These are phyloP conservation scores for Nysson spinosus DNA, from an alignment of 2,888 invertebrate species.

Conservation along the genomic window DNA sequence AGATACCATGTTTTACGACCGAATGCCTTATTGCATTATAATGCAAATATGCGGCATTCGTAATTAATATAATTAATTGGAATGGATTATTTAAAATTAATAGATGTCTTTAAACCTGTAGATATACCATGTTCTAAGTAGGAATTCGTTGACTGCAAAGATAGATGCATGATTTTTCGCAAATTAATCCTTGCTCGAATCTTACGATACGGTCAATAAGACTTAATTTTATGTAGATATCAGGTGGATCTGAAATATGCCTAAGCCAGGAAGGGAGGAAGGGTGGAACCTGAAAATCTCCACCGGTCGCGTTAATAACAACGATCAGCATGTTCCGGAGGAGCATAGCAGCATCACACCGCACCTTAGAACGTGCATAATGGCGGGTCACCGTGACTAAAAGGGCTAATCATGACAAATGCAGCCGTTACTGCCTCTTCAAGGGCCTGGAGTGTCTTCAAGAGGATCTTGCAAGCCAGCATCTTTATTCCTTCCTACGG, in stretches of 20 bases:
- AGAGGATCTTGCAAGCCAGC: constrained; percentile 29
- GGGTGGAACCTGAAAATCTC: constrained; percentile 30
- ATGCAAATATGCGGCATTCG: no score
- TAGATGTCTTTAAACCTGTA: no score
- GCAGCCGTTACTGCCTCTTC: constrained; percentile 61
- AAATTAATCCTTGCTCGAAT: no score
- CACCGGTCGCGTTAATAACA: constrained; percentile 50
- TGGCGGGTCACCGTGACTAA: constrained; percentile 72
- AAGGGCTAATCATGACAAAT: constrained; percentile 75
- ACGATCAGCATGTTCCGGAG: constrained; percentile 37
- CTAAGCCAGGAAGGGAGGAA: background rate
- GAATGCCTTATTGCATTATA: no score
- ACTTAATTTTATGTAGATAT: background rate
- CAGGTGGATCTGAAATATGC: constrained; percentile 9
- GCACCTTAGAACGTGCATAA: constrained; percentile 56
- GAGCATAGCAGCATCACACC: constrained; percentile 29
- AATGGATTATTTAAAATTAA: no score
- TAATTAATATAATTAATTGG: no score
- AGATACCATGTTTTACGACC: no score
- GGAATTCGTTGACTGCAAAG: no score
- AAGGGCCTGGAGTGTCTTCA: constrained; percentile 41
- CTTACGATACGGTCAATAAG: no score
- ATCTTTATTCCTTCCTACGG: constrained; percentile 24
- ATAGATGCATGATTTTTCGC: no score
- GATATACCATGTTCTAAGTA: no score